Percentiles rank a stretch among this genome's conserved stretches.
phyloP scores from a whole-genome alignment of 2,113 vertebrate species.

The Etheostoma spectabile region DNA sequence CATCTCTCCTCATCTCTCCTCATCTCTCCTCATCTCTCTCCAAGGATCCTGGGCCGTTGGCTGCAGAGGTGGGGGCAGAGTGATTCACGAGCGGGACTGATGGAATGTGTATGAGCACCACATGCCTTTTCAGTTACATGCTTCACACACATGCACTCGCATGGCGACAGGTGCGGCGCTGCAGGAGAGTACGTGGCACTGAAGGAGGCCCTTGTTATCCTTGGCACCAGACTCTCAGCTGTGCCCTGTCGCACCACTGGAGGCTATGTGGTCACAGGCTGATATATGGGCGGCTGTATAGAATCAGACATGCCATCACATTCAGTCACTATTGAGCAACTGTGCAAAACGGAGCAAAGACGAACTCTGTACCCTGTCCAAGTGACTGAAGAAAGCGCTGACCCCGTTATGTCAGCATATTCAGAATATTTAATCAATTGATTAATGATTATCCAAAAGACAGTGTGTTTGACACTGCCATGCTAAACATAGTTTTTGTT shows the following conservation, averaged over 20 bases:
- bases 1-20: slow-evolving; percentile 38
- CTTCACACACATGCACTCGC: slow-evolving; percentile 22
- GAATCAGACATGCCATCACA: slow-evolving; percentile 57
- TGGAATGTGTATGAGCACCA: slow-evolving; percentile 71
- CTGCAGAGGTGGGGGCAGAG: slow-evolving; percentile 29
- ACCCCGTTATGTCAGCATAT: slow-evolving; percentile 38
- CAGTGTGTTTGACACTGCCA: no score
- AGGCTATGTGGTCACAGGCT: slow-evolving; percentile 60
- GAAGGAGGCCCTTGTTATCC: slow-evolving; percentile 57
- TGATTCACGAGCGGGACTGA: slow-evolving; percentile 71
- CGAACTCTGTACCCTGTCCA: slow-evolving; percentile 35
- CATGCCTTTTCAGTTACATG: slow-evolving; percentile 65
- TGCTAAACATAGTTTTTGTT: not conserved
- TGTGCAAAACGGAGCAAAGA: slow-evolving; percentile 17
- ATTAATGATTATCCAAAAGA: slow-evolving; percentile 7
- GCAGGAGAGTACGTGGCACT: slow-evolving; percentile 48
- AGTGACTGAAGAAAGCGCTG: slow-evolving; percentile 18
- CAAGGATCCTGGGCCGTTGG: slow-evolving; percentile 10
- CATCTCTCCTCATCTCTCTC: slow-evolving; percentile 12
- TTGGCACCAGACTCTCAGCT: slow-evolving; percentile 63
- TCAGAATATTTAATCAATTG: slow-evolving; percentile 2
- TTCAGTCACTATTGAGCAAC: slow-evolving; percentile 23
- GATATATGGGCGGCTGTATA: slow-evolving; percentile 58
- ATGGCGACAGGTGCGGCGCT: slow-evolving; percentile 70
- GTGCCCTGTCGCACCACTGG: slow-evolving; percentile 54